Evolutionary conservation across 2,113 vertebrate genomes (phyloP), one percentile per base, ranked within the genome.

Genomic region (Kryptolebias marmoratus): DNA sequence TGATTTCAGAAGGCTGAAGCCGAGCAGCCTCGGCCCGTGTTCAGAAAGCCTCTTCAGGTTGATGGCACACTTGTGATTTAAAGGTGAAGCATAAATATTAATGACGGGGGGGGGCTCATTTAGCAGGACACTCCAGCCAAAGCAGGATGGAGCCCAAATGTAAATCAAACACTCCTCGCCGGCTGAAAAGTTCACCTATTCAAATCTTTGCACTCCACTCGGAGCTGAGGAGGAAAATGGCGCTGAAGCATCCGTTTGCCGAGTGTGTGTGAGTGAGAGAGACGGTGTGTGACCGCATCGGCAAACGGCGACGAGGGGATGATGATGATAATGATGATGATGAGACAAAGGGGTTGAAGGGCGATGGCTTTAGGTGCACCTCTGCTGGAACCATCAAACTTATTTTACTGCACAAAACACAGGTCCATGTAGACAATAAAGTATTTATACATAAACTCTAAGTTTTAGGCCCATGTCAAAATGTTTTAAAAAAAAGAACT

Each of bases 11-110:
- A 28, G 64, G 52, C 63, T 63, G 22, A 30, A 82, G 69, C 64
- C 36, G n/a, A 70, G 75, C 55, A 3, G 77, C 70, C 75, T 86
- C 70, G 65, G 77, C 77, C 78, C 65, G 16, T 0, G 61, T 73
- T 69, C 54, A 16, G 75, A 84, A 79, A 86, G 57, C 69, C 79
- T 86, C 86, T 79, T 62, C 68, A 67, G 68, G 64, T 61, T 59
- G 53, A 73, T 82, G 70, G 74, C 64, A 68, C 81, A 48, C 87
- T 87, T 67, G 66, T 80, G 74, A 75, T 87, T 86, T 84, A 86
- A 88, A 88, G 80, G 74, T 88, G 81, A 87, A 84, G 68, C 71
- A 79, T 89, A 80, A 87, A 91, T 89, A 89, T 84, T 86, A 81
- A 88, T 86, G 89, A 78, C 63, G 66, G 0, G 0, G 73, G 60